phyloP scores from a whole-genome alignment of 2,113 vertebrate genomes.

The Proteles cristata region DNA sequence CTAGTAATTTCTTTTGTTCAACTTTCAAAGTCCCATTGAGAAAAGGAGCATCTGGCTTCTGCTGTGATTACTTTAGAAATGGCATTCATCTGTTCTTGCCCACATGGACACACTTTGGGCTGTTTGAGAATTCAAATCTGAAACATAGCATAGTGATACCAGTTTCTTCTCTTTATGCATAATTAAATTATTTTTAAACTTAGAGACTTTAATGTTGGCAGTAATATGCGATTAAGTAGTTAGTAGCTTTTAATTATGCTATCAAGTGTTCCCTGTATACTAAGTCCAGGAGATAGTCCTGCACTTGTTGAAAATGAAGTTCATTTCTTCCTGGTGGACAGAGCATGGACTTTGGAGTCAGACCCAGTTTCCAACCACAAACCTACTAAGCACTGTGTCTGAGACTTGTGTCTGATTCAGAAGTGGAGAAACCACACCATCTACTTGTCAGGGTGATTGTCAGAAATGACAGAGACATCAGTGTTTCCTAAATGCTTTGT shows the following conservation, averaged over 20 bases:
- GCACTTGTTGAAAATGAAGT: constrained; percentile 5
- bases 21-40: constrained; percentile 12
- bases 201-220: background rate
- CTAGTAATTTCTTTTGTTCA: constrained; percentile 39
- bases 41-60: background rate
- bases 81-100: background rate
- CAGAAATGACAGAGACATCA: background rate
- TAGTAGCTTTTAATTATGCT: background rate
- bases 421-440: background rate
- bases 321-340: background rate
- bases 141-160: background rate
- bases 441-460: background rate
- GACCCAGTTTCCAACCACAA: background rate
- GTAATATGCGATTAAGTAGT: background rate
- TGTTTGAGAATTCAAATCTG: constrained; percentile 23
- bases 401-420: background rate
- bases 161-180: constrained; percentile 29
- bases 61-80: background rate
- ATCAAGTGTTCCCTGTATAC: background rate
- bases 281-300: background rate
- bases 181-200: constrained; percentile 16
- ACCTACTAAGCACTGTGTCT: background rate
- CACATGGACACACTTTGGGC: background rate
- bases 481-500: background rate
- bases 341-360: background rate